Evolutionary conservation across 2,113 vertebrate species (phyloP), one percentile per base, ranked within the genome.

Genomic region (Micronisus gabar): DNA sequence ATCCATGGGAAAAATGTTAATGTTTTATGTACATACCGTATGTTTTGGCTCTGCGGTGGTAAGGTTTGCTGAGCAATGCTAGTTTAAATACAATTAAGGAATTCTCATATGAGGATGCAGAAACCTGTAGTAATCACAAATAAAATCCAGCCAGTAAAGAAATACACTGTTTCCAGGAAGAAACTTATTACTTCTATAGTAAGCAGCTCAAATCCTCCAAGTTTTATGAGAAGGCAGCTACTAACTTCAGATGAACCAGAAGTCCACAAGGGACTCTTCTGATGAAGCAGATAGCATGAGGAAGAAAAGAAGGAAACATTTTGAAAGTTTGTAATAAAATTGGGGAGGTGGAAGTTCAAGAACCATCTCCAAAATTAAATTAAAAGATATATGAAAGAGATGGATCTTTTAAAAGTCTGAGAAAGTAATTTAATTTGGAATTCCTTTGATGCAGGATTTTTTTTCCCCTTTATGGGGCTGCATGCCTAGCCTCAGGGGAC

Each of bases 61-160:
- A 1, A 43, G 43, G 9, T 65, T 18, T 83, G 93, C 91, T 94
- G 67, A 92, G 82, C 79, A 62, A 65, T 29, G 62, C 65, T 81
- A 48, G 38, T 12, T 56, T 34, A 78, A 91, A 53, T 9, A 59
- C 56, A 73, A 36, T 20, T 38, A 66, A 22, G 41, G 80, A 59
- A 41, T 76, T 82, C 86, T 79, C 85, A 52, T 0, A n/a, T 72
- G 79, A 65, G 36, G 61, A 75, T 63, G 53, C 41, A 59, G 61
- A 90, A 93, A 76, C 53, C 43, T 82, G 40, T 9, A 67, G 79
- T 40, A 79, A 93, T 67, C 45, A 68, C 48, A 80, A 92, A 88
- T 40, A 27, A 74, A 81, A 67, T 7, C 27, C 79, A 88, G 82
- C 2, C 85, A 52, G 38, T 36, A 19, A 43, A 85, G 74, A 63